Conservation (phyloP, 1,140 invertebrate species). For the Cherax quadricarinatus region DNA sequence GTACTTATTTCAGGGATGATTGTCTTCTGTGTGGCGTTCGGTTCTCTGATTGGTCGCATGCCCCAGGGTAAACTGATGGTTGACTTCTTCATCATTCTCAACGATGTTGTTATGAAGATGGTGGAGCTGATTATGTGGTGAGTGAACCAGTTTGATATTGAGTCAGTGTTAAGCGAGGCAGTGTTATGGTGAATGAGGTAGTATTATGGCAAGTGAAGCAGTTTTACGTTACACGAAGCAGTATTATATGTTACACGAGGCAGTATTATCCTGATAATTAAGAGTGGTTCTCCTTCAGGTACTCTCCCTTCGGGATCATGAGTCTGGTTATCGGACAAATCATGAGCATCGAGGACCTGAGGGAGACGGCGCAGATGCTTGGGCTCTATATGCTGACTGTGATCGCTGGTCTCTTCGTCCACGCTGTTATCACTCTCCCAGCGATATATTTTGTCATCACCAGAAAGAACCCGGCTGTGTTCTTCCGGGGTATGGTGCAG, state of each 20-base stretch:
- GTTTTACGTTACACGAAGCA: neutral
- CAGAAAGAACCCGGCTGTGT: constrained; percentile 80
- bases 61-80: constrained; percentile 76
- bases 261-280: no score
- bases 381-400: constrained; percentile 80
- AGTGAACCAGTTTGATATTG: neutral
- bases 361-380: constrained; percentile 79
- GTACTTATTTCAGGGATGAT: constrained; percentile 74
- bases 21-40: constrained; percentile 76
- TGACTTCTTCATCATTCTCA: constrained; percentile 76
- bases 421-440: constrained; percentile 80
- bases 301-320: constrained; percentile 82
- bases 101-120: constrained; percentile 77
- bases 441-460: constrained; percentile 79
- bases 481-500: constrained; percentile 81
- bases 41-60: constrained; percentile 76
- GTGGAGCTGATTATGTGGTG: constrained; percentile 76
- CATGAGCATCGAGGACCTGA: constrained; percentile 80
- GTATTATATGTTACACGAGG: neutral
- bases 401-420: constrained; percentile 80
- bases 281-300: constrained; percentile 76
- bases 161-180: neutral
- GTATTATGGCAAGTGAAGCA: neutral
- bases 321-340: constrained; percentile 81
- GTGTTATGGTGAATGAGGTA: neutral